phyloP scores from a whole-genome alignment of 2,113 vertebrate species.

The Petromus typicus region DNA sequence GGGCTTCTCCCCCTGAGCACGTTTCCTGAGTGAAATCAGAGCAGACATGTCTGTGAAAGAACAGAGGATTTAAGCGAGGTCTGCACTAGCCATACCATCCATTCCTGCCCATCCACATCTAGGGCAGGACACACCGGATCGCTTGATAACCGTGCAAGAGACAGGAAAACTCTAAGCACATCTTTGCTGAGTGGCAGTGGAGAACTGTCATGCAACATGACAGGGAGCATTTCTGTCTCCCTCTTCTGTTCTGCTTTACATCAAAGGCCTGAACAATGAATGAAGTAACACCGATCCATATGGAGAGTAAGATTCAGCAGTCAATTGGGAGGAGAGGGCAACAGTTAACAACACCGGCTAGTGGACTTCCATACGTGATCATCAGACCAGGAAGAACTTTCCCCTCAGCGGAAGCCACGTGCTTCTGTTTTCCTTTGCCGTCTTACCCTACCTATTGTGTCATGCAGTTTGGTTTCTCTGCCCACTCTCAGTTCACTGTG shows the following conservation, averaged over 20 bases:
- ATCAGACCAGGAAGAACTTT: neutral
- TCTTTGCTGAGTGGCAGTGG: neutral
- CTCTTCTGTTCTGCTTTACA: conserved; percentile 8
- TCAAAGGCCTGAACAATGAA: conserved; percentile 44
- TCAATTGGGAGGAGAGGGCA: conserved; percentile 6
- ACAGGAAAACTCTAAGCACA: neutral
- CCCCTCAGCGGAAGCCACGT: neutral
- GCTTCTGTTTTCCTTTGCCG: neutral
- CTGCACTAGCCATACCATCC: conserved; percentile 39
- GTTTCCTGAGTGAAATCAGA: conserved; percentile 97
- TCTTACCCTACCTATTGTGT: neutral
- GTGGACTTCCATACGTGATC: neutral
- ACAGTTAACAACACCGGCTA: neutral
- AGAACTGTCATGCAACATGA: neutral
- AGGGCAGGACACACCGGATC: neutral
- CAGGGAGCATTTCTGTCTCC: neutral
- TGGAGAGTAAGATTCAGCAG: neutral
- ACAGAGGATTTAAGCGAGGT: conserved; percentile 78
- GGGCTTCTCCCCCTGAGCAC: conserved; percentile 98
- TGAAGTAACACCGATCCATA: conserved; percentile 11
- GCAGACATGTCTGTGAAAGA: conserved; percentile 96
- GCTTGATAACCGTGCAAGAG: neutral
- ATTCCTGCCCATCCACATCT: neutral
- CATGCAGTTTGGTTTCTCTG: neutral
- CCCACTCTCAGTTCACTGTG: neutral